Conservation (phyloP, 2,113 vertebrate species). For the Hypanus sabinus region DNA sequence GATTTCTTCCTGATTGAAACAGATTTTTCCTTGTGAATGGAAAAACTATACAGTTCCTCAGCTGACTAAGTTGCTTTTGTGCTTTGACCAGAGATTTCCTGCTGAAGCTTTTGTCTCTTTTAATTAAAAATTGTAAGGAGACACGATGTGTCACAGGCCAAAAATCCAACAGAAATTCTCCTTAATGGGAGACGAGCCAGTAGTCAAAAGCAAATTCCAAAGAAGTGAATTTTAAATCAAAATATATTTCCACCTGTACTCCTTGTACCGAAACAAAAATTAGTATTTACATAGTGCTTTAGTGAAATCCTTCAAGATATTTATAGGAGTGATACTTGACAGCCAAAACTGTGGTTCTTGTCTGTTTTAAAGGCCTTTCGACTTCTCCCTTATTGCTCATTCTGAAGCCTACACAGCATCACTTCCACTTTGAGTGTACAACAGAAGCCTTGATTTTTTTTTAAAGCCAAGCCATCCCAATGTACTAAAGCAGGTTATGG, state of each 20-base stretch:
- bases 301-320: not conserved
- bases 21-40: not conserved
- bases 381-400: not conserved
- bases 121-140: not conserved
- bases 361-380: not conserved
- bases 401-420: no score
- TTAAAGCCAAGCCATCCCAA: no score
- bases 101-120: not conserved
- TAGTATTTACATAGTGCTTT: not conserved
- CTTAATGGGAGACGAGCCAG: not conserved
- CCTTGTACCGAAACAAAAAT: not conserved
- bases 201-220: not conserved
- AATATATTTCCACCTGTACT: not conserved
- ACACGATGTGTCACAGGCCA: not conserved
- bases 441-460: not conserved
- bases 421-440: not conserved
- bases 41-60: not conserved
- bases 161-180: not conserved
- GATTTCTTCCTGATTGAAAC: not conserved
- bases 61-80: constrained; percentile 3
- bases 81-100: not conserved
- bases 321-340: not conserved
- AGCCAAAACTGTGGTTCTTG: no score
- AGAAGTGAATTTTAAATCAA: not conserved
- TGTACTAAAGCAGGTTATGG: no score